Evolutionary conservation across 2,797 vertebrate species (phyloP).

Genomic region (Urophycis tenuis): DNA sequence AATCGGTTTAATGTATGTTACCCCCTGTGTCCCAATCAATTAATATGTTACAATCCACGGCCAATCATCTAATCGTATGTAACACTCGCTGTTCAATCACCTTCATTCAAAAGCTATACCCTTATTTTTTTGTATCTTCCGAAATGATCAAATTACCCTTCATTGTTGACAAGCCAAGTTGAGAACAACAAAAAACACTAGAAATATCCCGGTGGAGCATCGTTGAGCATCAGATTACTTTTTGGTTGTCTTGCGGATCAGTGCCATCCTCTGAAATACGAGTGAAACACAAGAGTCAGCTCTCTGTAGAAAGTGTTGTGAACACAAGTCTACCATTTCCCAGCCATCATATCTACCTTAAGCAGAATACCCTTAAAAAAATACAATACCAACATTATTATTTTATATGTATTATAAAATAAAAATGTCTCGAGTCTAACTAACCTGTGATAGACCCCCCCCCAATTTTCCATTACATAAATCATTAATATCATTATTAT

Average conservation of each 20-base stretch:
- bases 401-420: background rate
- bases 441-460: background rate
- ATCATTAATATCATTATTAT: background rate
- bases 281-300: slow-evolving; percentile 27
- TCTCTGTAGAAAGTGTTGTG: background rate
- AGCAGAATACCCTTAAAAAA: background rate
- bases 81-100: background rate
- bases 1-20: background rate
- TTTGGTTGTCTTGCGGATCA: slow-evolving; percentile 99
- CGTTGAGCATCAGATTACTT: slow-evolving; percentile 73
- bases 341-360: background rate
- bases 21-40: background rate
- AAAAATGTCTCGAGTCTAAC: background rate
- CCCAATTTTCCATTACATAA: background rate
- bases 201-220: slow-evolving; percentile 25
- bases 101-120: background rate
- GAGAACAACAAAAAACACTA: slow-evolving; percentile 13
- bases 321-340: background rate
- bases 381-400: background rate
- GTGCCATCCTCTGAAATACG: slow-evolving; percentile 89
- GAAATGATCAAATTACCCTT: background rate
- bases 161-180: background rate
- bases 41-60: background rate
- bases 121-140: background rate
- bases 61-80: background rate